Evolutionary conservation across 2,888 invertebrate genomes (phyloP).

Genomic region (Acanthoscelides obtectus): DNA sequence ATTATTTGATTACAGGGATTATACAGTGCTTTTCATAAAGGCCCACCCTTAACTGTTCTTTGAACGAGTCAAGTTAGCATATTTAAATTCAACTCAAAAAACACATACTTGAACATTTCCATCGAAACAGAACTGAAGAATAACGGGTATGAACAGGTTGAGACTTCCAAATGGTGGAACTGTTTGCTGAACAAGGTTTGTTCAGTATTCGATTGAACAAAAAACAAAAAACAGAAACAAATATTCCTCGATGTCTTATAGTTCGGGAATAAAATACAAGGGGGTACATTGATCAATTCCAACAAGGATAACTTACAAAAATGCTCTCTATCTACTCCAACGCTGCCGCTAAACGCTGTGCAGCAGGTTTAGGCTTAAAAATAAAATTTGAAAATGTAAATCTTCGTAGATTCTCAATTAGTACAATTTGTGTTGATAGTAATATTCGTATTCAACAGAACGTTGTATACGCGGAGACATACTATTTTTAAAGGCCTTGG

Average conservation of each 20-base stretch:
- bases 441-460: too few relatives aligned
- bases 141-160: too few relatives aligned
- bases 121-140: too few relatives aligned
- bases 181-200: neutral
- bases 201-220: neutral
- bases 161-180: too few relatives aligned
- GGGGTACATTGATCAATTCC: constrained; percentile 25
- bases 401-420: neutral
- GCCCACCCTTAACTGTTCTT: too few relatives aligned
- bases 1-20: too few relatives aligned
- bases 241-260: neutral
- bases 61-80: too few relatives aligned
- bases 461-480: too few relatives aligned
- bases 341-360: constrained; percentile 33
- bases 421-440: neutral
- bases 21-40: too few relatives aligned
- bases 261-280: neutral
- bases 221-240: neutral
- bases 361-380: constrained; percentile 28
- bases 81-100: too few relatives aligned
- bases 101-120: too few relatives aligned
- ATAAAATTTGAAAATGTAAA: constrained; percentile 10
- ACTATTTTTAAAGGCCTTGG: too few relatives aligned
- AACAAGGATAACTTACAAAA: constrained; percentile 47
- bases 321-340: constrained; percentile 42